A percentile compares a stretch with the other conserved stretches of the same genome.
Conservation (phyloP, 2,888 invertebrate species). For the Drosophila crucigera region DNA sequence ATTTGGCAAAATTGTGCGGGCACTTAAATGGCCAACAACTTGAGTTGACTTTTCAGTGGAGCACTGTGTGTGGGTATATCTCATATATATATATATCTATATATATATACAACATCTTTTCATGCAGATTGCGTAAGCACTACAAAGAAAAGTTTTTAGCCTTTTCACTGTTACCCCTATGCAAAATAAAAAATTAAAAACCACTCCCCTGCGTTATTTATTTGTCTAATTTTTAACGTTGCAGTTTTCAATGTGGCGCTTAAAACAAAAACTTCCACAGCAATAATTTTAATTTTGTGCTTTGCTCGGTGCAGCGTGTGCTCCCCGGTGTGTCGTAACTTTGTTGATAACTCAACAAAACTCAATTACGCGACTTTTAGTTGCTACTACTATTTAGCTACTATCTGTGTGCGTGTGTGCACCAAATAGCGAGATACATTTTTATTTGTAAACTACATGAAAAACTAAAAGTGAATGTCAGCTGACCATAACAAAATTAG, state of each 20-base stretch:
- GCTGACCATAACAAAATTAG: conserved; percentile 32
- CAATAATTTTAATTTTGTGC: conserved; percentile 49
- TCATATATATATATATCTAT: not conserved
- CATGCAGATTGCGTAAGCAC: conserved; percentile 53
- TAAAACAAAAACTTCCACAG: conserved; percentile 23
- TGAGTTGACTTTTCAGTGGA: conserved; percentile 43
- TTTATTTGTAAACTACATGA: not conserved
- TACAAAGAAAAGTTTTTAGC: conserved; percentile 26
- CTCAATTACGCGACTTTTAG: conserved; percentile 69
- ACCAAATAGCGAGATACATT: not conserved
- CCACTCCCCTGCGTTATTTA: conserved; percentile 41
- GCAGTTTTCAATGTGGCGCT: conserved; percentile 41
- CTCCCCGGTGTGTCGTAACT: conserved; percentile 53
- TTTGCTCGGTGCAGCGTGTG: conserved; percentile 12
- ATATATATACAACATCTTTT: conserved; percentile 13
- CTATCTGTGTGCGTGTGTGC: conserved; percentile 2
- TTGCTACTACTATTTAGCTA: not conserved
- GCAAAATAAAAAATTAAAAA: conserved; percentile 10
- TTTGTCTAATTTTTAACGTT: conserved; percentile 51
- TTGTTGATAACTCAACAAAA: conserved; percentile 63
- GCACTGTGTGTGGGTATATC: conserved; percentile 12
- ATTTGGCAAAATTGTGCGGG: conserved; percentile 77
- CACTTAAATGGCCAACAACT: conserved; percentile 72
- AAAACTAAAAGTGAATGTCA: conserved; percentile 23
- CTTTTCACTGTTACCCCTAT: conserved; percentile 9